Conservation (phyloP, 2,113 vertebrate species). For the Solea solea region DNA sequence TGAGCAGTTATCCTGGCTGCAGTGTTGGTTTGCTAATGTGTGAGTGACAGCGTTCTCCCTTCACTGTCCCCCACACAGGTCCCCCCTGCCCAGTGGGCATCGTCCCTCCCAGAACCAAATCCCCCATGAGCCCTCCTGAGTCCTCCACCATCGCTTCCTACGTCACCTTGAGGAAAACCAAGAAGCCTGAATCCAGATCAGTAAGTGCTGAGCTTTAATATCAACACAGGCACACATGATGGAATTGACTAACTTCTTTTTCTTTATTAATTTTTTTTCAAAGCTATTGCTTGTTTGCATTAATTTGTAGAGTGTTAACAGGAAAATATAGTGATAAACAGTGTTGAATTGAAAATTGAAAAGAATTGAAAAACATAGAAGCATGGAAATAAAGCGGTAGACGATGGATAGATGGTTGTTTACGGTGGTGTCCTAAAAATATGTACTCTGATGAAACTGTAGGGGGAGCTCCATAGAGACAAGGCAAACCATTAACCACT, state of each 20-base stretch:
- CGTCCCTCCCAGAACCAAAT: conserved; percentile 92
- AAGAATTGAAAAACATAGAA: too few relatives aligned
- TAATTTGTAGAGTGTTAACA: too few relatives aligned
- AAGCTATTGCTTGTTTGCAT: too few relatives aligned
- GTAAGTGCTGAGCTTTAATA: conserved; percentile 66
- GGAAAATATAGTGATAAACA: too few relatives aligned
- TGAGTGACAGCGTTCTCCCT: not conserved
- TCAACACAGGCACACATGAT: not conserved
- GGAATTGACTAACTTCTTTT: not conserved
- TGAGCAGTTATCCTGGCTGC: not conserved
- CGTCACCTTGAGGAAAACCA: conserved; percentile 94
- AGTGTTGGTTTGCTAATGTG: conserved; percentile 9
- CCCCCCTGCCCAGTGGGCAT: conserved; percentile 89
- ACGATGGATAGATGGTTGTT: too few relatives aligned
- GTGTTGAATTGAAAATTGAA: too few relatives aligned
- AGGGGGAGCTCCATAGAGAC: too few relatives aligned
- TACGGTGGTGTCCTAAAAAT: too few relatives aligned
- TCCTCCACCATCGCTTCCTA: conserved; percentile 95
- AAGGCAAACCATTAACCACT: too few relatives aligned
- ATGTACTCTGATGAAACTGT: too few relatives aligned
- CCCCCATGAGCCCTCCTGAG: conserved; percentile 85
- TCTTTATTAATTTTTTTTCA: too few relatives aligned
- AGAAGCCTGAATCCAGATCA: conserved; percentile 87
- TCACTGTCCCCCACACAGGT: conserved; percentile 64
- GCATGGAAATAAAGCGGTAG: too few relatives aligned